These are phyloP conservation scores for Pterostichus niger DNA, from an alignment of 2,888 invertebrate genomes.

Conservation along the genomic window DNA sequence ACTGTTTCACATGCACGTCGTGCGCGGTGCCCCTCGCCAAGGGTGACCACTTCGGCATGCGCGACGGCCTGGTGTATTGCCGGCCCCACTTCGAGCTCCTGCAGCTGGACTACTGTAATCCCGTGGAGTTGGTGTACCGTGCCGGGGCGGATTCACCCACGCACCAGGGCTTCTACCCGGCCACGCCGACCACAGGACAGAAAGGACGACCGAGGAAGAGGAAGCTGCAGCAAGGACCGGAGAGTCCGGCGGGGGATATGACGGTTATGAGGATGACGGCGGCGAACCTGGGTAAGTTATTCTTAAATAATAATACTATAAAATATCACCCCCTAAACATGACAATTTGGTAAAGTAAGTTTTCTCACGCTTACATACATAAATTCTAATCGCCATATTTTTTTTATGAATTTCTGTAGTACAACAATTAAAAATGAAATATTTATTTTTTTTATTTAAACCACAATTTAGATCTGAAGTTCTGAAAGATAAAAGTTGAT, in stretches of 20 bases:
- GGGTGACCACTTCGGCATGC: slow-evolving; percentile 95
- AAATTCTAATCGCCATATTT: neutral
- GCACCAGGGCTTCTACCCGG: slow-evolving; percentile 81
- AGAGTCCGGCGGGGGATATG: slow-evolving; percentile 80
- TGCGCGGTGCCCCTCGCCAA: slow-evolving; percentile 91
- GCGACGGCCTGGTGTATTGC: slow-evolving; percentile 89
- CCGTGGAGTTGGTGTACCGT: slow-evolving; percentile 80
- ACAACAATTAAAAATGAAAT: neutral
- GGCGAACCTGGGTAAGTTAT: slow-evolving; percentile 84
- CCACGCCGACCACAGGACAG: slow-evolving; percentile 80
- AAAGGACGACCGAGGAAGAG: slow-evolving; percentile 91
- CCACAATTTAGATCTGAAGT: no score
- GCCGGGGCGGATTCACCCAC: slow-evolving; percentile 82
- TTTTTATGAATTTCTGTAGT: neutral
- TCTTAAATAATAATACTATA: no score
- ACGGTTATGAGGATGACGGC: slow-evolving; percentile 86
- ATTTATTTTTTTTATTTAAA: neutral
- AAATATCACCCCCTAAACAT: no score
- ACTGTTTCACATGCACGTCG: slow-evolving; percentile 93
- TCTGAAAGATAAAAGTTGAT: no score
- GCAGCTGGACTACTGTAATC: slow-evolving; percentile 80
- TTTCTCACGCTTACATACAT: no score
- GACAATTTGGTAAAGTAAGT: no score
- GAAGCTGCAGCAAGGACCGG: slow-evolving; percentile 80
- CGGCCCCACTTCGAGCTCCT: slow-evolving; percentile 84